Percentiles rank a stretch among this genome's conserved stretches.
These are phyloP conservation scores for Phenganax marumi DNA, from an alignment of 92 coral and sea anemone species.

Conservation along the genomic window DNA sequence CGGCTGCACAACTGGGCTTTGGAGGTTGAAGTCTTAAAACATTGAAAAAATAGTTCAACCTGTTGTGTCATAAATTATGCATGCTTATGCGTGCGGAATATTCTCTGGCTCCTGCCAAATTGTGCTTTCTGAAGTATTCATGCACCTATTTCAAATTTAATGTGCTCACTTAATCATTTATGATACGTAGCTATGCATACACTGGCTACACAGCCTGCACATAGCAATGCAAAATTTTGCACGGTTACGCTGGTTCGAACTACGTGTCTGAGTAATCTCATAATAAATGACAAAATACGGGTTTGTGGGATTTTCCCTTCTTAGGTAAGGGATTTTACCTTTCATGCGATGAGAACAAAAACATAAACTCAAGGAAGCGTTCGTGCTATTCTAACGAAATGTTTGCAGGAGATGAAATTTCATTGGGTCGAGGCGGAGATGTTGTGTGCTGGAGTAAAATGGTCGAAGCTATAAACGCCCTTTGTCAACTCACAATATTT, in stretches of 20 bases:
- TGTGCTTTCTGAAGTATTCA: too few relatives aligned
- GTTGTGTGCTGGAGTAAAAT: slow-evolving; percentile 20
- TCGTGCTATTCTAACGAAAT: background rate
- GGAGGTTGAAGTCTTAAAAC: too few relatives aligned
- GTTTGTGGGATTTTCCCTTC: background rate
- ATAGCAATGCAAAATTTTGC: background rate
- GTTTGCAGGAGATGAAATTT: slow-evolving; percentile 6
- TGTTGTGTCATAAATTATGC: too few relatives aligned
- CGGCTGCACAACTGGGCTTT: too few relatives aligned
- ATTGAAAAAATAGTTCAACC: too few relatives aligned
- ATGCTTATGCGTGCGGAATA: too few relatives aligned
- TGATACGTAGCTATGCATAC: too few relatives aligned
- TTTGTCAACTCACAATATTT: slow-evolving; percentile 27
- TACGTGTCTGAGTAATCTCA: background rate
- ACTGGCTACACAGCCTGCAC: background rate
- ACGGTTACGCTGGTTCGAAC: background rate
- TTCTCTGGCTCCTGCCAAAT: too few relatives aligned
- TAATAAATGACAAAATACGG: background rate
- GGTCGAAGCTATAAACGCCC: slow-evolving; percentile 16
- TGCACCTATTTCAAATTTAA: too few relatives aligned
- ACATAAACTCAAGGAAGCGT: background rate
- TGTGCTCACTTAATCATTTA: too few relatives aligned
- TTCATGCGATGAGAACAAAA: too few relatives aligned
- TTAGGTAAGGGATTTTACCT: background rate
- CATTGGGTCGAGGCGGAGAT: slow-evolving; percentile 22